A percentile compares a stretch with the other conserved stretches of the same genome.
phyloP scores from a whole-genome alignment of 2,113 vertebrate species.

The Atherinomorus stipes region DNA sequence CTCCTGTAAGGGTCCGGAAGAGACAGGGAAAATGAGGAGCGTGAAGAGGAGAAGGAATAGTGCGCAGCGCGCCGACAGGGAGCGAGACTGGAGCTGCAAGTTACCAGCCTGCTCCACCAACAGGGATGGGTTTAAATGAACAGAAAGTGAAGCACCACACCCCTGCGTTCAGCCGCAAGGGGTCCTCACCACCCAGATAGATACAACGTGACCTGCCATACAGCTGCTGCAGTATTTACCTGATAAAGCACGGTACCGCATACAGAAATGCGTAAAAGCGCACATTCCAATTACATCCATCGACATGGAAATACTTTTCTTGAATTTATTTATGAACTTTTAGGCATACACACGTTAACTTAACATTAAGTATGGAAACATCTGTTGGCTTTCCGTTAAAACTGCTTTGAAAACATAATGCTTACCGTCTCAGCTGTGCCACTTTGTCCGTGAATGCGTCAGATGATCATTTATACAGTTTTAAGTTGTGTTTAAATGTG shows the following conservation, averaged over 20 bases:
- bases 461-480: neutral
- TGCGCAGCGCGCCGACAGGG: constrained; percentile 42
- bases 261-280: constrained; percentile 36
- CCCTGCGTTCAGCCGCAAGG: constrained; percentile 89
- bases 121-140: constrained; percentile 84
- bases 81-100: constrained; percentile 63
- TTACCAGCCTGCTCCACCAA: constrained; percentile 70
- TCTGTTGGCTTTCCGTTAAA: neutral
- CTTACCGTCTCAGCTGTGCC: constrained; percentile 13
- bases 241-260: neutral
- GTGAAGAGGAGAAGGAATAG: constrained; percentile 49
- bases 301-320: neutral
- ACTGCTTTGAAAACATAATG: neutral
- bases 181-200: constrained; percentile 79
- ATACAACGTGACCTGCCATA: neutral
- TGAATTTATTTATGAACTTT: neutral
- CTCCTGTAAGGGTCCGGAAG: constrained; percentile 82
- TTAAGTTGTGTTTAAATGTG: neutral
- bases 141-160: constrained; percentile 84
- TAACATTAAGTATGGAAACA: neutral
- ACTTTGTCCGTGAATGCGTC: neutral
- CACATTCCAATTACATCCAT: neutral
- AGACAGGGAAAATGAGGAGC: constrained; percentile 51
- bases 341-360: neutral
- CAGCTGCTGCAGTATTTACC: neutral